phyloP scores from a whole-genome alignment of 2,888 invertebrate genomes.

The Epistrophe grossulariae region DNA sequence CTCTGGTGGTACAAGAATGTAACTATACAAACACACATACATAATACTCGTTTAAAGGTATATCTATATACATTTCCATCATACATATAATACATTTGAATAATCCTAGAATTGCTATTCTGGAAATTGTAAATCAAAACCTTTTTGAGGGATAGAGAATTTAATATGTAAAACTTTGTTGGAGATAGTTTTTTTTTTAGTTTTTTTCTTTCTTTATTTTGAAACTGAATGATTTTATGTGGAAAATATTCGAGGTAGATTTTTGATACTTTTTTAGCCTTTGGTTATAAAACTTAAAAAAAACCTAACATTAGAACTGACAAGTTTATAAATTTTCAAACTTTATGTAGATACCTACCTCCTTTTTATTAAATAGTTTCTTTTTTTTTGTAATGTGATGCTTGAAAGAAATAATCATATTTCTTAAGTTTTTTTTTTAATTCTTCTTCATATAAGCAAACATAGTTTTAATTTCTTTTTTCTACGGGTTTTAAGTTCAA shows the following conservation, averaged over 20 bases:
- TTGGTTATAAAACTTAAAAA: background rate
- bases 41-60: background rate
- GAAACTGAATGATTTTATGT: background rate
- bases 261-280: conserved; percentile 7
- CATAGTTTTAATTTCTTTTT: background rate
- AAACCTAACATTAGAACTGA: background rate
- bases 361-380: background rate
- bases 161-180: conserved; percentile 28
- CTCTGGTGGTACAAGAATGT: background rate
- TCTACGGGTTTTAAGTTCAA: background rate
- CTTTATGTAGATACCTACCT: no score
- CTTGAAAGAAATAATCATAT: background rate
- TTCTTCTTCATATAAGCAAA: background rate
- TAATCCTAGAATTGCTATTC: conserved; percentile 16
- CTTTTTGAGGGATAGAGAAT: conserved; percentile 16
- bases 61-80: background rate
- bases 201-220: background rate
- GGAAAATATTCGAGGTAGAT: conserved; percentile 1
- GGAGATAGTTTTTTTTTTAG: background rate
- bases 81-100: conserved; percentile 48
- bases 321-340: background rate
- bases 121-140: conserved; percentile 46
- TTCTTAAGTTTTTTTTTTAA: background rate
- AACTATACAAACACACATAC: background rate
- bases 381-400: background rate